Evolutionary conservation across 2,113 vertebrate species (phyloP).

Genomic region (Ranitomeya imitator): DNA sequence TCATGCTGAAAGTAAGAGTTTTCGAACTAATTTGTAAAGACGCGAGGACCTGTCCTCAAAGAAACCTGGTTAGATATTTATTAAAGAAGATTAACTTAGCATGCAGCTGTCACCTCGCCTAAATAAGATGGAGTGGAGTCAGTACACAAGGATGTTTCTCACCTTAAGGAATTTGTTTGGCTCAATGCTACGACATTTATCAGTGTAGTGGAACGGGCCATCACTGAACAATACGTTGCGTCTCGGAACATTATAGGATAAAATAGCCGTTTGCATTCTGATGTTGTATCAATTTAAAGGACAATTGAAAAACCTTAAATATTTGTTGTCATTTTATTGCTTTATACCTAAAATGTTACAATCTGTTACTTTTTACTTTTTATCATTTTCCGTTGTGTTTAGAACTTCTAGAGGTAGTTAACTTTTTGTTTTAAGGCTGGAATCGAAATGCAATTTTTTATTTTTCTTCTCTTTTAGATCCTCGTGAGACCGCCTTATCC

Average conservation of each 20-base stretch:
- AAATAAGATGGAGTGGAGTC: slow-evolving; percentile 32
- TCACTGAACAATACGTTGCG: background rate
- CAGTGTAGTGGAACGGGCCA: background rate
- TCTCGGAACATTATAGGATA: too few relatives aligned
- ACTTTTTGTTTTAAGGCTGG: too few relatives aligned
- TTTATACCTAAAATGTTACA: background rate
- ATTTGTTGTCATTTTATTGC: too few relatives aligned
- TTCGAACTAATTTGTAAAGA: background rate
- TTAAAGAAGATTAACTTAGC: slow-evolving; percentile 44
- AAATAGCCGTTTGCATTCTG: too few relatives aligned
- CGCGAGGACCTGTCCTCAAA: background rate
- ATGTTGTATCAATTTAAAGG: too few relatives aligned
- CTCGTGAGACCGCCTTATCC: background rate
- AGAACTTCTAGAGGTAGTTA: background rate
- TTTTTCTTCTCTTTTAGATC: background rate
- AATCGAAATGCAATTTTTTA: background rate
- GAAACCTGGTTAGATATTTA: slow-evolving; percentile 39
- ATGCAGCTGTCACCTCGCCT: background rate
- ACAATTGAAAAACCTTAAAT: too few relatives aligned
- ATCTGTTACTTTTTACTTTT: background rate
- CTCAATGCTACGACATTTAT: background rate
- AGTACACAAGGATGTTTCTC: background rate
- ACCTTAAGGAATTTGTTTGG: background rate
- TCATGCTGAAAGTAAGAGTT: background rate
- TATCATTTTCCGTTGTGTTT: background rate